phyloP scores from a whole-genome alignment of 2,797 vertebrate genomes.

The Aplochiton taeniatus region DNA sequence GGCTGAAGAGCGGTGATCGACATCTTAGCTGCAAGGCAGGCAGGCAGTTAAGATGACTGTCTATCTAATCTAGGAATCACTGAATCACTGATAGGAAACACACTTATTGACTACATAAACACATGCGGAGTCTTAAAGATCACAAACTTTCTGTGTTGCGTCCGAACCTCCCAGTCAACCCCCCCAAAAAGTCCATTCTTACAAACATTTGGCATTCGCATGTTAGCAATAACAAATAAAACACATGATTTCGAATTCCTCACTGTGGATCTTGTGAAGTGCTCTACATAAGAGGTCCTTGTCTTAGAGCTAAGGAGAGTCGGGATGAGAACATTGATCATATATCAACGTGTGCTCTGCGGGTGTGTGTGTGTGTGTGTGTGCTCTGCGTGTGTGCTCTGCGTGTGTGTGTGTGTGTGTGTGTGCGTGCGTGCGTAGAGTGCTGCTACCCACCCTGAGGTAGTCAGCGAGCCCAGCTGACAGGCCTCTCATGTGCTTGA shows the following conservation, averaged over 20 bases:
- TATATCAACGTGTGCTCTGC: neutral
- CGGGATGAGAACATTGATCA: neutral
- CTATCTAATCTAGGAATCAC: too few species aligned
- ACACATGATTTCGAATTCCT: neutral
- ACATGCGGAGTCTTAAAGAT: too few species aligned
- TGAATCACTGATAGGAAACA: too few species aligned
- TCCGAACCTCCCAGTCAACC: too few species aligned
- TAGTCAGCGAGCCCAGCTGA: slow-evolving; percentile 56
- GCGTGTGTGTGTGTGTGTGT: slow-evolving; percentile 10
- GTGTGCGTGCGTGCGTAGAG: slow-evolving; percentile 20
- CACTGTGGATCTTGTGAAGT: too few species aligned
- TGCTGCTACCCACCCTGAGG: slow-evolving; percentile 27
- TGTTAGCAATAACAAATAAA: neutral
- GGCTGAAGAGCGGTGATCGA: too few species aligned
- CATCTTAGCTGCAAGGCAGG: too few species aligned
- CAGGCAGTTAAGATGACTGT: too few species aligned
- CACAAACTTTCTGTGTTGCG: too few species aligned
- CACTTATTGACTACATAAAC: too few species aligned
- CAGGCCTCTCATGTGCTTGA: slow-evolving; percentile 73
- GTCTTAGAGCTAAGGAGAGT: neutral
- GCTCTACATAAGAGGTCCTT: neutral
- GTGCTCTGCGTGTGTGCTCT: neutral
- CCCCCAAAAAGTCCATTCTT: too few species aligned
- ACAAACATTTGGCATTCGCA: neutral
- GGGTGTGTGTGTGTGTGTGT: neutral